Evolutionary conservation across 2,888 invertebrate genomes (phyloP).

Genomic region (Hermodice carunculata): DNA sequence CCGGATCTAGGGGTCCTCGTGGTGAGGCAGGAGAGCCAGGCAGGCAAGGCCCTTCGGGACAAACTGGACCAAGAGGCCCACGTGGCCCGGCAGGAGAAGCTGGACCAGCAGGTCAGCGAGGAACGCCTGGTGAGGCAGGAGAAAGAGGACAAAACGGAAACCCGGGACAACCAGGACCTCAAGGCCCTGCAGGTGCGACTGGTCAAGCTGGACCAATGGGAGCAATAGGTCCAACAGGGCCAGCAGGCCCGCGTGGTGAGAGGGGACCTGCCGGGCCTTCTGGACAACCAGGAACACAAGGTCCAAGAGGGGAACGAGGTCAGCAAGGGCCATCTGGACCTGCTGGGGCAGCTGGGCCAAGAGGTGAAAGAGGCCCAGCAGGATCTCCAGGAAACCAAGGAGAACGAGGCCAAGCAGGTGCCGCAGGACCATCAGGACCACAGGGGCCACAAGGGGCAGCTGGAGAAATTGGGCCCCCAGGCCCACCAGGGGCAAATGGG

Average conservation of each 20-base stretch:
- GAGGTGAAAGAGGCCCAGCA: constrained; percentile 15
- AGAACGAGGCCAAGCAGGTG: constrained; percentile 4
- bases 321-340: constrained; percentile 24
- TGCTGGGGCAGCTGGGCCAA: constrained; percentile 23
- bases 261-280: constrained; percentile 11
- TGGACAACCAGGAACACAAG: constrained; percentile 8
- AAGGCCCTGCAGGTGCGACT: neutral
- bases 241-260: constrained; percentile 15
- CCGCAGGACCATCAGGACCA: constrained; percentile 13
- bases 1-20: neutral
- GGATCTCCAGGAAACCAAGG: constrained; percentile 22
- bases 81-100: neutral
- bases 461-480: too few relatives aligned
- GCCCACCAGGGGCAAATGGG: constrained; percentile 33
- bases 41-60: constrained; percentile 7
- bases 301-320: constrained; percentile 13
- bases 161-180: neutral
- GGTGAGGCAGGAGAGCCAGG: neutral
- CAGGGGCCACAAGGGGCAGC: constrained; percentile 10
- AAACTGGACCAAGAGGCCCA: constrained; percentile 13
- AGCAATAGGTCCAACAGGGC: constrained; percentile 10
- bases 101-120: constrained; percentile 7
- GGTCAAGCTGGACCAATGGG: constrained; percentile 24
- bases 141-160: neutral
- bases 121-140: constrained; percentile 20